phyloP scores from a whole-genome alignment of 2,797 vertebrate species.

The Crax fasciolata region DNA sequence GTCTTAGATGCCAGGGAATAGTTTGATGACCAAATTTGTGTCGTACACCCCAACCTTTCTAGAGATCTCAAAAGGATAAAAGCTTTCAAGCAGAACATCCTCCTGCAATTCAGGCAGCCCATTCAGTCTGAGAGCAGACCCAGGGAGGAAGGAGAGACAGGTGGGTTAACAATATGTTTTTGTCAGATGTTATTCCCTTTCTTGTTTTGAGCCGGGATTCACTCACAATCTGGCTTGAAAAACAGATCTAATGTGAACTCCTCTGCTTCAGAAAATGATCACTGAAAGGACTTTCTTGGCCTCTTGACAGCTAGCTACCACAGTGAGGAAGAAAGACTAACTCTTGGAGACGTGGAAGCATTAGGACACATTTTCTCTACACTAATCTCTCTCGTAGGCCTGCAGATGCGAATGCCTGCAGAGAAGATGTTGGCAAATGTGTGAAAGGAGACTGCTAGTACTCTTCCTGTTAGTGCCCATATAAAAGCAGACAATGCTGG shows the following conservation, averaged over 20 bases:
- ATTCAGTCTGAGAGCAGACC: not conserved
- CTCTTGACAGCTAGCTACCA: not conserved
- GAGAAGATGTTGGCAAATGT: not conserved
- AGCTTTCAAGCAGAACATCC: not conserved
- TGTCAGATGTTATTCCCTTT: not conserved
- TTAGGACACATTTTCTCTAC: not conserved
- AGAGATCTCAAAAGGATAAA: not conserved
- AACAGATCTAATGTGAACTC: not conserved
- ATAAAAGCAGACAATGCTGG: constrained; percentile 18
- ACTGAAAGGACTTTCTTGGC: not conserved
- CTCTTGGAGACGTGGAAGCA: not conserved
- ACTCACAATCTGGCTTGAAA: not conserved
- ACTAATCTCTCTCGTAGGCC: not conserved
- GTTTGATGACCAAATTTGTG: not conserved
- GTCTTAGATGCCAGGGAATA: not conserved
- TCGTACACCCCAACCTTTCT: not conserved
- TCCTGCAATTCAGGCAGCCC: not conserved
- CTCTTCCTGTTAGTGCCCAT: not conserved
- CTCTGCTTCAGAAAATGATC: not conserved
- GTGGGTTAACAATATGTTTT: not conserved
- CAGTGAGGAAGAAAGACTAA: not conserved
- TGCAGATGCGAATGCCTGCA: constrained; percentile 4
- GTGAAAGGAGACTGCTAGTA: not conserved
- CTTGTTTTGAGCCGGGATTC: not conserved
- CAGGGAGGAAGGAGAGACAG: not conserved